A percentile compares a stretch with the other conserved stretches of the same genome.
Evolutionary conservation across 2,797 vertebrate genomes (phyloP).

Genomic region (Enteromius trimaculatus): DNA sequence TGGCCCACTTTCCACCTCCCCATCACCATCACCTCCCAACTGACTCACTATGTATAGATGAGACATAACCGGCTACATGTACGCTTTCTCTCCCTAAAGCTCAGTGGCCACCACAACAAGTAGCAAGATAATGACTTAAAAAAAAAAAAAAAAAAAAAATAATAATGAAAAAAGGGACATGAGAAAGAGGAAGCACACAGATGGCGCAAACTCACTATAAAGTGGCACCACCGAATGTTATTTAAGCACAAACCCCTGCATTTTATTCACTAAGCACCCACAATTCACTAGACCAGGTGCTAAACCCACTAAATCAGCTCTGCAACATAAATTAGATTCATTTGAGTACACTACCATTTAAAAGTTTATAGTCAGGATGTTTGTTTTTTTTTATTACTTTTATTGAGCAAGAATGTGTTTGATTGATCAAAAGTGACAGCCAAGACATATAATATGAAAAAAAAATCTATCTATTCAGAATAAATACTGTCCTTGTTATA

Average conservation of each 20-base stretch:
- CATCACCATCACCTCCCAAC: constrained; percentile 51
- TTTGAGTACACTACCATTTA: neutral
- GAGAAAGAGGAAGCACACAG: neutral
- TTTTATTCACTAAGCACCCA: neutral
- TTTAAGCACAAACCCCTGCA: neutral
- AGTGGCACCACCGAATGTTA: neutral
- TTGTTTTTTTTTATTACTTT: neutral
- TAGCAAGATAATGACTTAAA: constrained; percentile 18
- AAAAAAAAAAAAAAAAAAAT: neutral
- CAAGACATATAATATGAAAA: neutral
- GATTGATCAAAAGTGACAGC: neutral
- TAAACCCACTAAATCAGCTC: neutral
- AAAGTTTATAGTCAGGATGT: neutral
- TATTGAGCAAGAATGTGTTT: neutral
- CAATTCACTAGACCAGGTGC: neutral
- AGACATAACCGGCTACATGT: constrained; percentile 39
- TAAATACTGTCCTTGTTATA: neutral
- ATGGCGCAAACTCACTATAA: neutral
- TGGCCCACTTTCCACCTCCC: constrained; percentile 69
- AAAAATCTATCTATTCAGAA: neutral
- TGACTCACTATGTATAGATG: constrained; percentile 47
- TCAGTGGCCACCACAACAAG: constrained; percentile 19
- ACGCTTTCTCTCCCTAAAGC: constrained; percentile 23
- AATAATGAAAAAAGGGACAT: constrained; percentile 20
- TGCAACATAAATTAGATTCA: neutral